Conservation (phyloP, 2,888 invertebrate species). For the Eupithecia centaureata region DNA sequence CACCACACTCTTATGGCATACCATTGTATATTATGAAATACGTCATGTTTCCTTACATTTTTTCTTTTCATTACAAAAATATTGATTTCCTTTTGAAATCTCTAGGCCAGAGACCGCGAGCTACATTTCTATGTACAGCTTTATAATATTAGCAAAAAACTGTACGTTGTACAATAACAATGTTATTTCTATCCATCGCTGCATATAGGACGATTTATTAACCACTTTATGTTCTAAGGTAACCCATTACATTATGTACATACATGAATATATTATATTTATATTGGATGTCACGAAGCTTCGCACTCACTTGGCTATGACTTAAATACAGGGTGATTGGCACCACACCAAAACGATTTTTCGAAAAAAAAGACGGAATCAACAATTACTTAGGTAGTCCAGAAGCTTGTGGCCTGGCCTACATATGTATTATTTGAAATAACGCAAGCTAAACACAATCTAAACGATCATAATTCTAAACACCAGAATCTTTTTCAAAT, state of each 20-base stretch:
- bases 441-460: not conserved
- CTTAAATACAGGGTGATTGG: slow-evolving; percentile 21
- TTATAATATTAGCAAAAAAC: not conserved
- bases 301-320: slow-evolving; percentile 40
- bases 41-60: not conserved
- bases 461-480: not conserved
- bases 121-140: not conserved
- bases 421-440: not conserved
- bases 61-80: not conserved
- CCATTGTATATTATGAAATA: not conserved
- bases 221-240: slow-evolving; percentile 91
- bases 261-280: slow-evolving; percentile 31
- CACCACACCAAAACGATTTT: not conserved
- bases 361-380: no score
- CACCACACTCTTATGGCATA: not conserved
- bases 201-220: slow-evolving; percentile 89
- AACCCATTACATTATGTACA: slow-evolving; percentile 72
- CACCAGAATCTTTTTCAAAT: not conserved
- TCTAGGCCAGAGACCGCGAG: not conserved
- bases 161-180: slow-evolving; percentile 30
- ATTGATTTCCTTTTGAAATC: not conserved
- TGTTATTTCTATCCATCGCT: slow-evolving; percentile 77
- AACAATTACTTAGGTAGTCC: no score
- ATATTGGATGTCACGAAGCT: slow-evolving; percentile 56
- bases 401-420: not conserved